Evolutionary conservation across 2,113 vertebrate species (phyloP).

Genomic region (Dendrocopos noguchii): DNA sequence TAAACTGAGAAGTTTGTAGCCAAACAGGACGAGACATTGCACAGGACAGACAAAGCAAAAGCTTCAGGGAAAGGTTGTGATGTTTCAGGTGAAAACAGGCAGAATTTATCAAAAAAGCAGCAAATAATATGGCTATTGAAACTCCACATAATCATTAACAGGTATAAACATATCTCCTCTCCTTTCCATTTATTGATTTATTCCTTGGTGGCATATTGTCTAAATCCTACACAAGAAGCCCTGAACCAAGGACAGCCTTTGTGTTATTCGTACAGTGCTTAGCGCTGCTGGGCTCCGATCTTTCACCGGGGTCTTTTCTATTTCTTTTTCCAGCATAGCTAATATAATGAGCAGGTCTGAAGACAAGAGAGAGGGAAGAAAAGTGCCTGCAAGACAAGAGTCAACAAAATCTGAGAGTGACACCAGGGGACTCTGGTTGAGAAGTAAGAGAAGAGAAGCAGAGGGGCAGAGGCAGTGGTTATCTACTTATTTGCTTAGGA

Average conservation of each 20-base stretch:
- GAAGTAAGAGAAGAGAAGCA: neutral
- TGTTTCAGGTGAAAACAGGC: neutral
- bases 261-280: constrained; percentile 63
- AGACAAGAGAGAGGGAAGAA: neutral
- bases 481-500: constrained; percentile 33
- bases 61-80: neutral
- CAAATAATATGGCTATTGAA: neutral
- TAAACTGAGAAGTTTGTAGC: constrained; percentile 11
- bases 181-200: constrained; percentile 53
- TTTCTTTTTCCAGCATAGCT: constrained; percentile 23
- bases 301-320: neutral
- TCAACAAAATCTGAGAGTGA: constrained; percentile 37
- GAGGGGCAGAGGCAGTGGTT: neutral
- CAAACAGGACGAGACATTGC: neutral
- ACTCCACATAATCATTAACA: constrained; percentile 37
- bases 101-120: constrained; percentile 8
- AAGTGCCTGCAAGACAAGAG: constrained; percentile 34
- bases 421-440: neutral
- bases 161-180: constrained; percentile 43
- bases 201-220: constrained; percentile 15
- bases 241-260: constrained; percentile 57
- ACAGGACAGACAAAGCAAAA: neutral
- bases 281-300: neutral
- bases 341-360: constrained; percentile 39
- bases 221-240: constrained; percentile 1